Evolutionary conservation across 2,888 invertebrate genomes (phyloP), one percentile per base, ranked within the genome.

Genomic region (Caenorhabditis drosophilae): DNA sequence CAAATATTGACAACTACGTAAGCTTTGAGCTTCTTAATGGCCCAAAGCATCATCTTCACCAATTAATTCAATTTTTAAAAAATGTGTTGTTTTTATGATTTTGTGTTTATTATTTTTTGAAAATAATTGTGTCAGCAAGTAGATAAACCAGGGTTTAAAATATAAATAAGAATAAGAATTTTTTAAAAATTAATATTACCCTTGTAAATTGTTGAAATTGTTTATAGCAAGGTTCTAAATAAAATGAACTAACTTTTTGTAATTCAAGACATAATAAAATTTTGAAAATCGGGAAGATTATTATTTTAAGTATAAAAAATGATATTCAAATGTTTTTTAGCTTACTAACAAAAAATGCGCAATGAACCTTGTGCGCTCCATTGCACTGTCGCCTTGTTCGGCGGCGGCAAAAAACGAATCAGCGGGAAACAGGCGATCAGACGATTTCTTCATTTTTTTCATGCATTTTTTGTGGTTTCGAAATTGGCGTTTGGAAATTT

Each of bases 61-160:
- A 67, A 27, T 7, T 67, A 18, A 36, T 67, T 12, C 67, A 67
- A 22, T 57, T 46, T 45, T 36, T 67, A 4, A 56, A 46, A 56
- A 66, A 66, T 42, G 22, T 48, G 3, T 15, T 42, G 26, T 20
- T 16, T n/a, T 27, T 9, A 48, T 47, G 41, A n/a, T 53, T 35
- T 36, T 18, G 31, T 46, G 27, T 46, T 46, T 16, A 27, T 16
- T 31, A 31, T 3, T 31, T 46, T n/a, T 25, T 41, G 25, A 18
- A 40, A 40, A 15, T 18, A 40, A 36, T n/a, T n/a, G n/a, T n/a
- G n/a, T n/a, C n/a, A n/a, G n/a, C n/a, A n/a, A n/a, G n/a, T n/a
- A n/a, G n/a, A n/a, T n/a, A n/a, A n/a, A n/a, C n/a, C n/a, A n/a
- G n/a, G n/a, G n/a, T n/a, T n/a, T n/a, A n/a, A n/a, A n/a, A n/a